Evolutionary conservation across 2,888 invertebrate species (phyloP).

Genomic region (Tuta absoluta): DNA sequence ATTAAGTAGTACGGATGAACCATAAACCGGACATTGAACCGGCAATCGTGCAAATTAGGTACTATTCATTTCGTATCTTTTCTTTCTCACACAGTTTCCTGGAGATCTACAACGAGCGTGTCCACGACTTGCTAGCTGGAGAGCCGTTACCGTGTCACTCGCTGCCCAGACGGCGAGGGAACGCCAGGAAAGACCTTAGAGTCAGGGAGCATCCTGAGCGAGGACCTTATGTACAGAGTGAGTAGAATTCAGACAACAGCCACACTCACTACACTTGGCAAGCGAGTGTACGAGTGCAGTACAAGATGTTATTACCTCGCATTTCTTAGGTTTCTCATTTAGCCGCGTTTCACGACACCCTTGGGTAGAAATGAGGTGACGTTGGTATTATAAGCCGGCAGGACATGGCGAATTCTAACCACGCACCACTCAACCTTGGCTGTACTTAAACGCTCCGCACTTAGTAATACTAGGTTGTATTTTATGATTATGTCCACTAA

Average conservation of each 20-base stretch:
- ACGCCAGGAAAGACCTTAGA: slow-evolving; percentile 79
- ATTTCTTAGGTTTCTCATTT: not conserved
- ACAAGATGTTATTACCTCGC: too few relatives aligned
- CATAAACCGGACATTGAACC: too few relatives aligned
- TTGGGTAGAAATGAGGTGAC: too few relatives aligned
- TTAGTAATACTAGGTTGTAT: not conserved
- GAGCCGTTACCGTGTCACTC: slow-evolving; percentile 73
- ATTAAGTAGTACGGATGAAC: too few relatives aligned
- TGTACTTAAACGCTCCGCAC: not conserved
- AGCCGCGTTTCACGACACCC: not conserved
- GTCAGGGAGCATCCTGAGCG: slow-evolving; percentile 89
- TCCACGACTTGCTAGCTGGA: slow-evolving; percentile 85
- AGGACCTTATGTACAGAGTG: slow-evolving; percentile 91
- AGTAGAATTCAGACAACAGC: slow-evolving; percentile 37
- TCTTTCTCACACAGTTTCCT: slow-evolving; percentile 72
- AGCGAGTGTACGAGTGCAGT: too few relatives aligned
- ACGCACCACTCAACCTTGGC: too few relatives aligned
- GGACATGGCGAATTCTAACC: too few relatives aligned
- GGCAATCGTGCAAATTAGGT: too few relatives aligned
- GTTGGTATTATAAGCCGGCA: too few relatives aligned
- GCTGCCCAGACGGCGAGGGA: slow-evolving; percentile 65
- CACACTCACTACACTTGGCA: too few relatives aligned
- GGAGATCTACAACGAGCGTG: slow-evolving; percentile 85
- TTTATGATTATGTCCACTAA: not conserved
- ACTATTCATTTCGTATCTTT: not conserved